Percentiles rank a stretch among this genome's conserved stretches.
phyloP scores from a whole-genome alignment of 2,888 invertebrate species.

The Pachycephus smyrnensis region DNA sequence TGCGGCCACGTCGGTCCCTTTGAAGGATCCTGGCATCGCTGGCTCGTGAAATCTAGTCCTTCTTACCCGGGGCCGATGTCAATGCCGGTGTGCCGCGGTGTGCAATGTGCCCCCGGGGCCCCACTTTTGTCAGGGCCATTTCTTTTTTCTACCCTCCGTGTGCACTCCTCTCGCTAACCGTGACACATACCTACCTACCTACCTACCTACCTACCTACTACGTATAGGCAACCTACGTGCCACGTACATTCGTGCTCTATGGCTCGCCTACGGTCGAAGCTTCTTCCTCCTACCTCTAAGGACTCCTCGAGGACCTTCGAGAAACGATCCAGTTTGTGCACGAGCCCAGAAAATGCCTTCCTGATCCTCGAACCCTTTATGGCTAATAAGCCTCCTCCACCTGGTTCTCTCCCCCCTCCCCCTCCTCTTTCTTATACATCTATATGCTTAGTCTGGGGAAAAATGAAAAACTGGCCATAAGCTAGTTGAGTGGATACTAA shows the following conservation, averaged over 20 bases:
- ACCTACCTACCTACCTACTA: conserved; percentile 26
- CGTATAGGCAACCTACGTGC: conserved; percentile 49
- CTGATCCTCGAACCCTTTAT: conserved; percentile 50
- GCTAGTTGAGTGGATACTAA: too few species aligned
- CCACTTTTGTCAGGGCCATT: conserved; percentile 1
- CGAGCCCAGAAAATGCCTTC: conserved; percentile 58
- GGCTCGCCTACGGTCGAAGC: conserved; percentile 14
- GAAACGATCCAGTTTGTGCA: conserved; percentile 59
- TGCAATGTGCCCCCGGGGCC: conserved; percentile 7
- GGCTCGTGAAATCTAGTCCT: conserved; percentile 67
- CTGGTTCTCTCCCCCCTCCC: conserved; percentile 22
- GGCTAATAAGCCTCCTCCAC: conserved; percentile 51
- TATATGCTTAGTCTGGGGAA: too few species aligned
- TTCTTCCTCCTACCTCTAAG: conserved; percentile 38
- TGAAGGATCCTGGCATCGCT: conserved; percentile 63
- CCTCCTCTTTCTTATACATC: too few species aligned
- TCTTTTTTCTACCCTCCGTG: neutral
- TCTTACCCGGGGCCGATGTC: conserved; percentile 58
- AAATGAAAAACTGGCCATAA: too few species aligned
- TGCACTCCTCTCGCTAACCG: neutral
- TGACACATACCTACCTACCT: conserved; percentile 3
- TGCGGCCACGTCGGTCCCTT: conserved; percentile 60
- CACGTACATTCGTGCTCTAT: neutral
- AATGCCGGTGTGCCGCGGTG: conserved; percentile 54
- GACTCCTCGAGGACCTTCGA: conserved; percentile 28